Conservation (phyloP, 2,888 invertebrate genomes). For the Halictus ligatus region DNA sequence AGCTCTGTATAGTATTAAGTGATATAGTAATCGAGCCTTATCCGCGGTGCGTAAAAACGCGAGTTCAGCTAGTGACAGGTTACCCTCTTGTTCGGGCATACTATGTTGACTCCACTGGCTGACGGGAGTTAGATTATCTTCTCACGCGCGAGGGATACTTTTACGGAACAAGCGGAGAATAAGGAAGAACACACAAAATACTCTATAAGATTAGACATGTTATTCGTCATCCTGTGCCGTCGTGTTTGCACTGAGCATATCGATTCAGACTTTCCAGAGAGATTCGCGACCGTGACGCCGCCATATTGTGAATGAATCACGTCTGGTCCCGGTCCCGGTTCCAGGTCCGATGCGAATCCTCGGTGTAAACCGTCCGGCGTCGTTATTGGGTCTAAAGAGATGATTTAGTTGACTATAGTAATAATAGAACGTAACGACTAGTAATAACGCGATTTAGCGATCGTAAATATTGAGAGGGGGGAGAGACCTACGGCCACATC, state of each 20-base stretch:
- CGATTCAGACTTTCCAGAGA: constrained; percentile 25
- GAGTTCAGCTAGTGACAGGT: constrained; percentile 22
- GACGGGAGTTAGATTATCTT: not conserved
- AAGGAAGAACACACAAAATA: constrained; percentile 49
- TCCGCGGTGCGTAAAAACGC: constrained; percentile 22
- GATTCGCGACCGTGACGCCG: not conserved
- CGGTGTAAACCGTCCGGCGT: constrained; percentile 48
- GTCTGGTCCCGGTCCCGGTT: not conserved
- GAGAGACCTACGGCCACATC: constrained; percentile 23
- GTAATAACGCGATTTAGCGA: constrained; percentile 39
- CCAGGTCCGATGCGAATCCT: constrained; percentile 30
- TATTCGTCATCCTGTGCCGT: constrained; percentile 30
- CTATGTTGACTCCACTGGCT: constrained; percentile 9
- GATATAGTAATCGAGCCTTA: constrained; percentile 52
- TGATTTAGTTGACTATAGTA: constrained; percentile 45
- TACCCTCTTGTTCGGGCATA: constrained; percentile 4
- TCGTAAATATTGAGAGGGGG: constrained; percentile 25
- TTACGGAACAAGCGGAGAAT: not conserved
- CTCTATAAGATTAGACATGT: constrained; percentile 39
- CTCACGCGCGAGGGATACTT: not conserved
- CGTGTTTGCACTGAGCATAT: constrained; percentile 50
- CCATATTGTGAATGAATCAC: constrained; percentile 15
- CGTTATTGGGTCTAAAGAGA: constrained; percentile 50
- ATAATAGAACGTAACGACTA: constrained; percentile 45
- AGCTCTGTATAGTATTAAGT: constrained; percentile 57